Base-by-base conservation (phyloP, 2,888 invertebrate genomes). In the Dicyrtomina minuta region DNA sequence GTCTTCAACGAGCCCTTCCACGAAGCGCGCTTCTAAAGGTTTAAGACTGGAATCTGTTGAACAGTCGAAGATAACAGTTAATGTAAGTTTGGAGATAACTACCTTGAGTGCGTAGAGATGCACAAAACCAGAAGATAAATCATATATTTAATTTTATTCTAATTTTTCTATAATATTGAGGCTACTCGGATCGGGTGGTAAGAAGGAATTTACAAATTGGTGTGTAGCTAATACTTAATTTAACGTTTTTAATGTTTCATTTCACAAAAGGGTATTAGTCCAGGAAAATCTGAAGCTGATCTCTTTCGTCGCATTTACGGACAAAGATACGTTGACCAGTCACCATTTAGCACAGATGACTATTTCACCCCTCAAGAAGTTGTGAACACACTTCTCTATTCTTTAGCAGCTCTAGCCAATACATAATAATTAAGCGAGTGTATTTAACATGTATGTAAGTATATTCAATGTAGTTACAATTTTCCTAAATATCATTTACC, bases 341-440 rank as follows among this genome's bases (percentile, higher is more conserved):
- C 49, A 0, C 46, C 44, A n/a, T n/a, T 44, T 12, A 24, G 26
- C 12, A 22, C 39, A 17, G 59, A 60, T 17, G 13, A 8, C 20
- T 59, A 60, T 22, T 67, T 67, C 59, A 46, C 58, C 4, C 60
- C 59, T n/a, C 67, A 67, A 26, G 67, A 67, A n/a, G 59, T 67
- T 12, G 67, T 60, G 5, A 67, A 67, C 39, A 59, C 59, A 12
- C 60, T 67, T 24, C 22, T 67, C 2, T 67, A 58, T 59, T 58
- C 67, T 13, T 39, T 67, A 20, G 59, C 44, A 8, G 10, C 39
- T 17, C 33, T 67, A 15, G 41, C 53, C 6, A 51, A 27, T 43
- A 1, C 20, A 51, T 49, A 24, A 43, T 43, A n/a, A n/a, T n/a
- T n/a, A n/a, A n/a, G n/a, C n/a, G n/a, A n/a, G n/a, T 17, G 26